Evolutionary conservation across 2,888 invertebrate species (phyloP).

Genomic region (Netelia fuscicornis): DNA sequence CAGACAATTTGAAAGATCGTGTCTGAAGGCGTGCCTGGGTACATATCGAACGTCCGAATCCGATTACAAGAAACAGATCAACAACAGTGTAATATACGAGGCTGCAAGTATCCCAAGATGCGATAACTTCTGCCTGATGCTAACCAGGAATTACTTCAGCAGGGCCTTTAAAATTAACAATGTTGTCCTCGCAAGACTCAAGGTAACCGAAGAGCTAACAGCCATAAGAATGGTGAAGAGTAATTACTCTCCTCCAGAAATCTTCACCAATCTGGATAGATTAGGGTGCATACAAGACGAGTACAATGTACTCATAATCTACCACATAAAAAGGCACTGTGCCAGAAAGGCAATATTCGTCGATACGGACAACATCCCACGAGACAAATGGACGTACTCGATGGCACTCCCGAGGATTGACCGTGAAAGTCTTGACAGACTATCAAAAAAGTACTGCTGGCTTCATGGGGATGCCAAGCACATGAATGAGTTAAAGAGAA

Average conservation of each 20-base stretch:
- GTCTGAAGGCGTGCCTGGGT: not conserved
- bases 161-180: not conserved
- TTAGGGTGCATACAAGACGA: slow-evolving; percentile 15
- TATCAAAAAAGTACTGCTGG: too few species aligned
- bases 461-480: too few species aligned
- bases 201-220: not conserved
- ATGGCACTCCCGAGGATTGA: too few species aligned
- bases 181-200: not conserved
- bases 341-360: not conserved
- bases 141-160: not conserved
- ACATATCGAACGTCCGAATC: not conserved
- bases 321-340: not conserved
- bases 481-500: too few species aligned
- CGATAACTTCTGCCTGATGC: not conserved
- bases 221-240: slow-evolving; percentile 2
- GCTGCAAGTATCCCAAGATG: not conserved
- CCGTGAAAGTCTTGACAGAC: too few species aligned
- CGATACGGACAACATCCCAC: not conserved
- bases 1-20: not conserved
- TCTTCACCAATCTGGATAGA: not conserved
- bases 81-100: not conserved
- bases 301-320: not conserved
- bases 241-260: slow-evolving; percentile 1
- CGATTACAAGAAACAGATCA: not conserved
- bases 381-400: too few species aligned